Evolutionary conservation across 2,888 invertebrate species (phyloP).

Genomic region (Sarcophaga subvicina): DNA sequence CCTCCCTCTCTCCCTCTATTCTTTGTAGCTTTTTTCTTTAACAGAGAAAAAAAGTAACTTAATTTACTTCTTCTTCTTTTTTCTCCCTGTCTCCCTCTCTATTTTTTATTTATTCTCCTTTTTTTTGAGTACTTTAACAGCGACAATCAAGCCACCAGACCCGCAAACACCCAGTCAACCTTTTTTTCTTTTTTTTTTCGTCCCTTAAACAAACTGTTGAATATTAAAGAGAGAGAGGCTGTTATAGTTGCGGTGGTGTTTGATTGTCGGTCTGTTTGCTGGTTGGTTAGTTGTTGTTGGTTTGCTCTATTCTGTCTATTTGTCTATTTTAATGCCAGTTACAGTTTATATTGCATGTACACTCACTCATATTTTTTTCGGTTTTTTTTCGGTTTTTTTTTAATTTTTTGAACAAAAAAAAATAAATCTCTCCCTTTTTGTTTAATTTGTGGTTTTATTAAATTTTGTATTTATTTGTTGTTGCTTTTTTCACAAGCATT

Average conservation of each 20-base stretch:
- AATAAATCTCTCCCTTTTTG: slow-evolving; percentile 28
- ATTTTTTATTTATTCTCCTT: too few species aligned
- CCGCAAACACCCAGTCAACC: too few species aligned
- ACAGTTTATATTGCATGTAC: neutral
- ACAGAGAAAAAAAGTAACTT: too few species aligned
- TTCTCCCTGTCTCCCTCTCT: too few species aligned
- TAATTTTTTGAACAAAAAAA: slow-evolving; percentile 6
- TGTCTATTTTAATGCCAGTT: neutral
- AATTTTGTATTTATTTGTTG: slow-evolving; percentile 28
- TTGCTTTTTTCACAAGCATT: neutral
- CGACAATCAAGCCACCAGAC: too few species aligned
- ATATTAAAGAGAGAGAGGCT: slow-evolving; percentile 27
- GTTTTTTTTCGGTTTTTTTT: slow-evolving; percentile 8
- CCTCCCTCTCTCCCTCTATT: neutral
- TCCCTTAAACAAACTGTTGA: slow-evolving; percentile 66
- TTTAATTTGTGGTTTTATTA: slow-evolving; percentile 65
- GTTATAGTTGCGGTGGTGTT: neutral
- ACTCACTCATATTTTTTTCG: too few species aligned
- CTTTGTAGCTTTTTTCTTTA: too few species aligned
- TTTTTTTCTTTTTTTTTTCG: neutral
- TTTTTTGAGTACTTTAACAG: too few species aligned
- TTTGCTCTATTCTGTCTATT: neutral
- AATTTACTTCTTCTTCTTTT: too few species aligned
- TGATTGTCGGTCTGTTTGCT: slow-evolving; percentile 35
- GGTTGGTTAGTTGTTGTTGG: slow-evolving; percentile 2